These are phyloP conservation scores for Gallirallus australis DNA, from an alignment of 2,797 vertebrate genomes.

Conservation along the genomic window DNA sequence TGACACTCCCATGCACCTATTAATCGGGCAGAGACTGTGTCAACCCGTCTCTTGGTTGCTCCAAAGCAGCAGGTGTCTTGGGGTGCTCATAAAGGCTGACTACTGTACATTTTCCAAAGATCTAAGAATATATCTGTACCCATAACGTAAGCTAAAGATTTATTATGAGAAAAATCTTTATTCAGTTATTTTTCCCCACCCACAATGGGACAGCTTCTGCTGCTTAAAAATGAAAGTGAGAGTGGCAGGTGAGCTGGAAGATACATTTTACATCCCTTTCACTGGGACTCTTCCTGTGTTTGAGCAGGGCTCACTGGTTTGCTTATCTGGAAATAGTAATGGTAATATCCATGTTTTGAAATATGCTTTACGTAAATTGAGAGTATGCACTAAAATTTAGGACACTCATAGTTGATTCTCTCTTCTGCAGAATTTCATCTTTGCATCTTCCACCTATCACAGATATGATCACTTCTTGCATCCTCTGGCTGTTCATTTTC, in stretches of 20 bases:
- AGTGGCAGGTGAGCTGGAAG: neutral
- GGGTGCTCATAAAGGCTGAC: neutral
- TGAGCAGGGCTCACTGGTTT: neutral
- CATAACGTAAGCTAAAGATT: neutral
- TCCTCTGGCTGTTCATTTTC: neutral
- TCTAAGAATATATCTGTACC: neutral
- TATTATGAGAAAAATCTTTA: neutral
- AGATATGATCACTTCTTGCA: neutral
- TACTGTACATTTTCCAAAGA: neutral
- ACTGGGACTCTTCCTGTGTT: neutral
- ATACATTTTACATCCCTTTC: neutral
- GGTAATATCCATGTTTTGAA: neutral
- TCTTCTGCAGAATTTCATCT: neutral
- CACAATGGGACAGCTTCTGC: neutral
- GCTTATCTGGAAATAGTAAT: neutral
- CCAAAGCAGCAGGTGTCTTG: neutral
- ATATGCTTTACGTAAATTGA: neutral
- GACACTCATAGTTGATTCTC: neutral
- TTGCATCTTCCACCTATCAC: neutral
- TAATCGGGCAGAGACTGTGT: neutral
- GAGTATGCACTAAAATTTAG: neutral
- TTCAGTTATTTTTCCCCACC: constrained; percentile 22
- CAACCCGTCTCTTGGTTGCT: neutral
- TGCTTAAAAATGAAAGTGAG: constrained; percentile 20
- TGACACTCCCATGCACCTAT: neutral